Evolutionary conservation across 2,113 vertebrate genomes (phyloP).

Genomic region (Azemiops feae): DNA sequence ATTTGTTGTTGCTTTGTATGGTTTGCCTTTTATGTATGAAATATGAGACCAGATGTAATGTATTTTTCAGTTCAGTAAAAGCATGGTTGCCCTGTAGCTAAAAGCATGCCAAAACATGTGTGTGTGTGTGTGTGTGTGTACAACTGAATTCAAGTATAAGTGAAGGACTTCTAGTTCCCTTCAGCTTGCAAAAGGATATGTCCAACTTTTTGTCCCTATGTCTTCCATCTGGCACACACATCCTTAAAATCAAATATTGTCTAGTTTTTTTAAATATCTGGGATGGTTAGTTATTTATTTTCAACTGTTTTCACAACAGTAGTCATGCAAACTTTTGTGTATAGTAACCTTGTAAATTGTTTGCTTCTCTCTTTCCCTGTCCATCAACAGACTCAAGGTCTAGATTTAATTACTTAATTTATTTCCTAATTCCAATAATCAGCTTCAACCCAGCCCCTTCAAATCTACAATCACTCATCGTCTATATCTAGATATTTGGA

Average conservation of each 20-base stretch:
- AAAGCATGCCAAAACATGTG: neutral
- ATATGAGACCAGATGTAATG: neutral
- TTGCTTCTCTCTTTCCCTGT: neutral
- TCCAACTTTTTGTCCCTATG: neutral
- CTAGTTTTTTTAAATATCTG: neutral
- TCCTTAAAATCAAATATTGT: neutral
- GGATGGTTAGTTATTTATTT: neutral
- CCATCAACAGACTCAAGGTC: neutral
- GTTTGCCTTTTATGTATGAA: neutral
- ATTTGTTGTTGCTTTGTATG: conserved; percentile 40
- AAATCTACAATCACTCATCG: neutral
- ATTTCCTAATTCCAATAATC: neutral
- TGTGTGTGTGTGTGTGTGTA: no score
- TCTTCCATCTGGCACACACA: neutral
- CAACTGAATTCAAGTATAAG: neutral
- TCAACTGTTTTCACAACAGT: neutral
- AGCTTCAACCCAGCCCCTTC: neutral
- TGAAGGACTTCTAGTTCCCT: neutral
- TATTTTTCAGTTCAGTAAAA: neutral
- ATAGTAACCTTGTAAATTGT: neutral
- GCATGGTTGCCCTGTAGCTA: neutral
- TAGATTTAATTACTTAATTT: neutral
- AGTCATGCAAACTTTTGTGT: neutral
- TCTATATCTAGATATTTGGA: neutral
- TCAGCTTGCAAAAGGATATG: neutral